These are phyloP conservation scores for Etheostoma perlongum DNA, from an alignment of 2,797 vertebrate species.

Conservation along the genomic window DNA sequence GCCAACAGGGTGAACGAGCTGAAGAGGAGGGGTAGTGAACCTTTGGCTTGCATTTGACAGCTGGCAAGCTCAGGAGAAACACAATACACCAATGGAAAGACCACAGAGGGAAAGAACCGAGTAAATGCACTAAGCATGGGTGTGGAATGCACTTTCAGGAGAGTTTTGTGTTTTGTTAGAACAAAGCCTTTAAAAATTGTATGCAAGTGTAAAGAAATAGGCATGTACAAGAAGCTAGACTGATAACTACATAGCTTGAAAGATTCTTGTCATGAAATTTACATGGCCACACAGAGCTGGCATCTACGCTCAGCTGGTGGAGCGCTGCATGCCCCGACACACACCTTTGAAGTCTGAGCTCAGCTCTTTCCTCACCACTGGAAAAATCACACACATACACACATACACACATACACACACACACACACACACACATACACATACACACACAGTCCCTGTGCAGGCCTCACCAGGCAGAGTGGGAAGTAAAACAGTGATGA, in stretches of 20 bases:
- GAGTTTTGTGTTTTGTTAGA: slow-evolving; percentile 22
- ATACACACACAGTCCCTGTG: slow-evolving; percentile 33
- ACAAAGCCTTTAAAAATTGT: slow-evolving; percentile 7
- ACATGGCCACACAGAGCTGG: slow-evolving; percentile 66
- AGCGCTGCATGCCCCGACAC: slow-evolving; percentile 63
- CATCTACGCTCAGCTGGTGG: slow-evolving; percentile 44
- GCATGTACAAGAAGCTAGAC: slow-evolving; percentile 18
- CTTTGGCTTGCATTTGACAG: slow-evolving; percentile 63
- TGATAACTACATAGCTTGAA: slow-evolving; percentile 39
- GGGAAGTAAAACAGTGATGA: slow-evolving; percentile 46
- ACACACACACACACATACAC: slow-evolving; percentile 16
- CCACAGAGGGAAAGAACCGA: slow-evolving; percentile 38
- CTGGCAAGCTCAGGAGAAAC: slow-evolving; percentile 58
- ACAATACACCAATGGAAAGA: slow-evolving; percentile 48
- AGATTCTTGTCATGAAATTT: slow-evolving; percentile 66
- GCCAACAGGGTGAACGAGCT: slow-evolving; percentile 46
- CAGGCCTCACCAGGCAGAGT: slow-evolving; percentile 33
- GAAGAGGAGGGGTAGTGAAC: slow-evolving; percentile 42
- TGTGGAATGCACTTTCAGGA: slow-evolving; percentile 48
- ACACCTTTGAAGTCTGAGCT: slow-evolving; percentile 78
- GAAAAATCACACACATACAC: slow-evolving; percentile 52
- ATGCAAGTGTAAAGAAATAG: slow-evolving; percentile 14
- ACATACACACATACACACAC: slow-evolving; percentile 29
- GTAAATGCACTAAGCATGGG: slow-evolving; percentile 28
- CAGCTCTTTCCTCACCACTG: slow-evolving; percentile 64